Evolutionary conservation across 2,113 vertebrate genomes (phyloP).

Genomic region (Ovibos moschatus): DNA sequence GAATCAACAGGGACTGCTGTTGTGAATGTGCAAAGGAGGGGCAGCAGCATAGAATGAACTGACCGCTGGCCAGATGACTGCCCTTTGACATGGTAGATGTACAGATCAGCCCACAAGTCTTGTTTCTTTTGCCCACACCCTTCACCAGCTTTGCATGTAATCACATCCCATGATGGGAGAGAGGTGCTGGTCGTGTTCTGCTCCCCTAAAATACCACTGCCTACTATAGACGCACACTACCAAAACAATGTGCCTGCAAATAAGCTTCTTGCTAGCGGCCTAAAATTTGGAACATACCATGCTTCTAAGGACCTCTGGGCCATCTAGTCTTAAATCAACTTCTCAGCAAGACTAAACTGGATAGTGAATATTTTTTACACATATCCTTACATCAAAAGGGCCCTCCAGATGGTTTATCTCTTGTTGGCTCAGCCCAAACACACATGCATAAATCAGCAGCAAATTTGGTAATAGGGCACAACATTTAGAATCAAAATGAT

Average conservation of each 20-base stretch:
- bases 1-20: neutral
- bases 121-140: neutral
- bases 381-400: neutral
- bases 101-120: neutral
- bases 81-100: neutral
- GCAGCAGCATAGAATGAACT: neutral
- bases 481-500: conserved; percentile 54
- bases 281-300: neutral
- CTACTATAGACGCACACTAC: neutral
- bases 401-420: conserved; percentile 47
- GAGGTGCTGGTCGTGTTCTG: neutral
- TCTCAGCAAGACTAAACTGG: neutral
- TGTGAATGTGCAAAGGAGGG: neutral
- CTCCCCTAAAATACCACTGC: neutral
- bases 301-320: neutral
- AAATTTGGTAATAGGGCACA: conserved; percentile 49
- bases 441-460: conserved; percentile 48
- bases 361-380: conserved; percentile 27
- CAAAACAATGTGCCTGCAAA: neutral
- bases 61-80: neutral
- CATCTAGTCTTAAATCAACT: neutral
- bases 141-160: neutral
- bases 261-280: neutral
- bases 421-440: conserved; percentile 35
- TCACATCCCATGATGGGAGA: neutral